phyloP scores from a whole-genome alignment of 2,797 vertebrate genomes.

The Bucorvus abyssinicus region DNA sequence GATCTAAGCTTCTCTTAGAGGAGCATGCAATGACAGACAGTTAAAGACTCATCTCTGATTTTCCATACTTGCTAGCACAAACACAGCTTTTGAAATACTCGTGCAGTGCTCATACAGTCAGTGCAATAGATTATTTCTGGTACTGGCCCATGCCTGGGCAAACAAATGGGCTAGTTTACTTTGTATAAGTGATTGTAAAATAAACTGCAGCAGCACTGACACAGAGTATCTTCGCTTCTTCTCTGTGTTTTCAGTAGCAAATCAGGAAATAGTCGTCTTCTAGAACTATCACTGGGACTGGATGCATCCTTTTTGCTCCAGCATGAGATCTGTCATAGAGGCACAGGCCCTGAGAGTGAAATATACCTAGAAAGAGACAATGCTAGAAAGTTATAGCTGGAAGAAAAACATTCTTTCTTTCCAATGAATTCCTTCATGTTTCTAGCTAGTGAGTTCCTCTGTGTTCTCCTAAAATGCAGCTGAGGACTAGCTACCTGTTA shows the following conservation, averaged over 20 bases:
- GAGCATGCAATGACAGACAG: neutral
- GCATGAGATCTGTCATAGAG: neutral
- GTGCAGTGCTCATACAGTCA: neutral
- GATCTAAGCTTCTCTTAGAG: neutral
- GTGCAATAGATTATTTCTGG: neutral
- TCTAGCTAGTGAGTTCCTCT: neutral
- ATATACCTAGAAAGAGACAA: neutral
- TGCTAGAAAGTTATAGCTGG: neutral
- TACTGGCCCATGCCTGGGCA: neutral
- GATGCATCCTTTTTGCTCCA: neutral
- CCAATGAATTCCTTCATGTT: neutral
- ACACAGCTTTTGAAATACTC: neutral
- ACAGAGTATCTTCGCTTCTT: neutral
- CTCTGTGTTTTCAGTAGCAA: neutral
- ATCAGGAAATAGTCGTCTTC: neutral
- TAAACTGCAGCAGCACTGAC: neutral
- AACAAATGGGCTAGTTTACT: neutral
- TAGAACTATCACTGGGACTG: neutral
- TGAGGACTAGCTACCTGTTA: neutral
- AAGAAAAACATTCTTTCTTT: neutral
- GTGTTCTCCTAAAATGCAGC: neutral
- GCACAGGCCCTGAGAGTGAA: neutral
- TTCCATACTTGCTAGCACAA: neutral
- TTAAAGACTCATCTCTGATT: neutral
- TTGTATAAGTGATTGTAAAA: neutral